Evolutionary conservation across 2,113 vertebrate genomes (phyloP).

Genomic region (Saguinus midas): DNA sequence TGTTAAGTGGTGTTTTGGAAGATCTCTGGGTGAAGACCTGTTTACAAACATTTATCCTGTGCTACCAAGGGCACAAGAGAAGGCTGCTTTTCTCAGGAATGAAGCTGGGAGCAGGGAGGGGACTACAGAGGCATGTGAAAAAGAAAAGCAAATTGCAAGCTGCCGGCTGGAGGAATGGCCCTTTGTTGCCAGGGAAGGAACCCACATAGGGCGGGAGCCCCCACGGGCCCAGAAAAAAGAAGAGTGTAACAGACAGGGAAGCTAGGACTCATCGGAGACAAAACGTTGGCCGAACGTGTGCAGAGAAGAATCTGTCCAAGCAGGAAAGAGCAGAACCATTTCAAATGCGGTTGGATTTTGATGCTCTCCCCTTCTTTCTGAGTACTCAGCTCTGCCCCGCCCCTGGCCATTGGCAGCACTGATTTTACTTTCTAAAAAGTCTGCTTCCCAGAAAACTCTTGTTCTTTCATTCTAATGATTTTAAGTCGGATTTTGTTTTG

Average conservation of each 20-base stretch:
- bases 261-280: neutral
- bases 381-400: neutral
- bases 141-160: accelerated
- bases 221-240: neutral
- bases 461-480: neutral
- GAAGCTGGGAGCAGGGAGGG: neutral
- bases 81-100: neutral
- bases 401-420: neutral
- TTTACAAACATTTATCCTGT: neutral
- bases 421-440: conserved; percentile 10
- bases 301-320: neutral
- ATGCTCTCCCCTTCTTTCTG: neutral
- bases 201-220: neutral
- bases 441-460: conserved; percentile 27
- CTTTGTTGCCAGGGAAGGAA: neutral
- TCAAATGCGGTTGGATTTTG: neutral
- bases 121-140: neutral
- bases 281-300: accelerated
- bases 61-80: neutral
- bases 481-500: neutral
- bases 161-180: neutral
- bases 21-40: neutral
- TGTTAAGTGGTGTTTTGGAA: neutral
- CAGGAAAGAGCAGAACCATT: neutral
- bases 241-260: neutral